Evolutionary conservation across 1,140 invertebrate species (phyloP).

Genomic region (Drosophila leontia): DNA sequence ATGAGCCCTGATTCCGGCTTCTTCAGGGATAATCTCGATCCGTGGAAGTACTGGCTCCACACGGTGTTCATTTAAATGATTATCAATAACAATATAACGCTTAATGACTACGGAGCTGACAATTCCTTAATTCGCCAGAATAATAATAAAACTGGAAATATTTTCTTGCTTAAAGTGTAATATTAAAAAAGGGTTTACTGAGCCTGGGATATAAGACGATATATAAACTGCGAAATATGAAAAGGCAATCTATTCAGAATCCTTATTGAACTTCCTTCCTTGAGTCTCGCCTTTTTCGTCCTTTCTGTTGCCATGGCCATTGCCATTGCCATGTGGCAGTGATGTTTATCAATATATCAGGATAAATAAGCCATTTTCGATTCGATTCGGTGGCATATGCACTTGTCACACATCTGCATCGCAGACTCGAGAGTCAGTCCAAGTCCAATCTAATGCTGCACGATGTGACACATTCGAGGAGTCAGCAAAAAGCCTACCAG

Average conservation of each 20-base stretch:
- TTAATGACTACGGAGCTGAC: constrained; percentile 1
- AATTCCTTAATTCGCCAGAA: not conserved
- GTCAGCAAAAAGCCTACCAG: constrained; percentile 66
- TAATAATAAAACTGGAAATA: not conserved
- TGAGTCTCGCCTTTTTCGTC: not conserved
- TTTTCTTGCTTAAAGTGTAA: not conserved
- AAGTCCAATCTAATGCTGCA: constrained; percentile 74
- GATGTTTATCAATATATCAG: constrained; percentile 76
- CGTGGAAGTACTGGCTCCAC: constrained; percentile 1
- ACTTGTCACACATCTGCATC: constrained; percentile 79
- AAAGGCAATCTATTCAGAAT: constrained; percentile 2
- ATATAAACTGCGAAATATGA: constrained; percentile 9
- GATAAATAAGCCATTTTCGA: constrained; percentile 72
- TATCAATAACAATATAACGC: constrained; percentile 12
- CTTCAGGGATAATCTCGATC: constrained; percentile 29
- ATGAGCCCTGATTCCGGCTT: constrained; percentile 38
- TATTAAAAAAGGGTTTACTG: not conserved
- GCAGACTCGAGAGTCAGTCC: constrained; percentile 40
- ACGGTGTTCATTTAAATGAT: constrained; percentile 27
- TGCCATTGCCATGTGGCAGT: constrained; percentile 67
- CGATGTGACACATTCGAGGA: constrained; percentile 76
- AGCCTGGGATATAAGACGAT: not conserved
- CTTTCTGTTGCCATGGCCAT: constrained; percentile 27
- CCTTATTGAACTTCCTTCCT: constrained; percentile 19
- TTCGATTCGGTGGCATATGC: constrained; percentile 64